Conservation (phyloP, 2,797 vertebrate species). For the Amniataba percoides region DNA sequence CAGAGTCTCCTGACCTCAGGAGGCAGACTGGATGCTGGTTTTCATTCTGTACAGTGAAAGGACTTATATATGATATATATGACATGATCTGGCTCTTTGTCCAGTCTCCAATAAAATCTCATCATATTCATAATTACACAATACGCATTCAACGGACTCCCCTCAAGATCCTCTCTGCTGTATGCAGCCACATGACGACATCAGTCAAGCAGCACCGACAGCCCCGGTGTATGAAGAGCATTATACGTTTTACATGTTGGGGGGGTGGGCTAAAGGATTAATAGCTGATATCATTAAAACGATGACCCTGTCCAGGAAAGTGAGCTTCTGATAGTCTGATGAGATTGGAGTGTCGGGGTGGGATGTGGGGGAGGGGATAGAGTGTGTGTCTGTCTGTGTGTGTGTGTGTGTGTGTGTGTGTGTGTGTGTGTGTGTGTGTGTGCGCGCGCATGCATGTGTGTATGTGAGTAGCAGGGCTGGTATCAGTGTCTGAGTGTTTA, state of each 20-base stretch:
- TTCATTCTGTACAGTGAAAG: background rate
- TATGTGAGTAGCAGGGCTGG: conserved; percentile 26
- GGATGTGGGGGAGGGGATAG: conserved; percentile 30
- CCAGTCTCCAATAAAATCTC: conserved; percentile 1
- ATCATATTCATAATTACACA: conserved; percentile 11
- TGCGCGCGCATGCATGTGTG: conserved; percentile 27
- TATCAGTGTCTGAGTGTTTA: conserved; percentile 69
- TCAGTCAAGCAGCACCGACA: conserved; percentile 38
- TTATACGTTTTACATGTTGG: conserved; percentile 20
- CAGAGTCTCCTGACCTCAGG: conserved; percentile 18
- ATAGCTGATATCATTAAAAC: conserved; percentile 74
- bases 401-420: conserved; percentile 13
- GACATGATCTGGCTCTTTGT: background rate
- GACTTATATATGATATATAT: background rate
- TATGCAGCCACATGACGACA: background rate
- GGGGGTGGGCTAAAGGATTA: conserved; percentile 41
- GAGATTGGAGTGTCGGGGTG: conserved; percentile 45
- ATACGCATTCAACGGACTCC: background rate
- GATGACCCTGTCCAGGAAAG: conserved; percentile 70
- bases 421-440: background rate
- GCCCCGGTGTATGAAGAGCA: conserved; percentile 15
- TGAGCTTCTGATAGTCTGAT: conserved; percentile 56
- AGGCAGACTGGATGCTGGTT: background rate
- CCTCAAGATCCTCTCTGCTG: no score
- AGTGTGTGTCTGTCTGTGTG: conserved; percentile 1